Conservation (phyloP, 2,113 vertebrate genomes). For the Ammodytes dubius region DNA sequence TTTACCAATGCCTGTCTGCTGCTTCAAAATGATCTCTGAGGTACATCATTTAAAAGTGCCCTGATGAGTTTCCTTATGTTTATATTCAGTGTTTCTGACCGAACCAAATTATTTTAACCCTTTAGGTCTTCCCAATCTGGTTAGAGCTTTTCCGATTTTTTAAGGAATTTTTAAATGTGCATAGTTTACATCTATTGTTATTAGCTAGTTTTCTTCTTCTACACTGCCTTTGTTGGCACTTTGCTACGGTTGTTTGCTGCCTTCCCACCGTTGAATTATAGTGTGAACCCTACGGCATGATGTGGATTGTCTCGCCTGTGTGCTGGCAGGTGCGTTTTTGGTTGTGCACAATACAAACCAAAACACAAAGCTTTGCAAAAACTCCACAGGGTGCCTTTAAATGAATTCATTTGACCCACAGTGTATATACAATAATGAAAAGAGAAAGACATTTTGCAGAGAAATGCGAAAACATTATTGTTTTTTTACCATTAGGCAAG, state of each 20-base stretch:
- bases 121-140: background rate
- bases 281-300: background rate
- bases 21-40: background rate
- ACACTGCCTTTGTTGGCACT: background rate
- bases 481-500: background rate
- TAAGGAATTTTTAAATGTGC: background rate
- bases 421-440: background rate
- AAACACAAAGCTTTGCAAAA: background rate
- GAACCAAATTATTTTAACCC: background rate
- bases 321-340: background rate
- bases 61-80: background rate
- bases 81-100: background rate
- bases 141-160: background rate
- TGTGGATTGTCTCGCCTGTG: background rate
- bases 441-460: background rate
- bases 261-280: no score
- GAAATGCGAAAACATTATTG: background rate
- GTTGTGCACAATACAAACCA: background rate
- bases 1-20: background rate
- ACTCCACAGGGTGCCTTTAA: background rate
- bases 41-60: background rate
- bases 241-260: background rate
- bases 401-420: background rate
- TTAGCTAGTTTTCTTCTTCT: background rate
- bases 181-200: background rate